Conservation (phyloP, 2,113 vertebrate species). For the Cyanistes caeruleus region DNA sequence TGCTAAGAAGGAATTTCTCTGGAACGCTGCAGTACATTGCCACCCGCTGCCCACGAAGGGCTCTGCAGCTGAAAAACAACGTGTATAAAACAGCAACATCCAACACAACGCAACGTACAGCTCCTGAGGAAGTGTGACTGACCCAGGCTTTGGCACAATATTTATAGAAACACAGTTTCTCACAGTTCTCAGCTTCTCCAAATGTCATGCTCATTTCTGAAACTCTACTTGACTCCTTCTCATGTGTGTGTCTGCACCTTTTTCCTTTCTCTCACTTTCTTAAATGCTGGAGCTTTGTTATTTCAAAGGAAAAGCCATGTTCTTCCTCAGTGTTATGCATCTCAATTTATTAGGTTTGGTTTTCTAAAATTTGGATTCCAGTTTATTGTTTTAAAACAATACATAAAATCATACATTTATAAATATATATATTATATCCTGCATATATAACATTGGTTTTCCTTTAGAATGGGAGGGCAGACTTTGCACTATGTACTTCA, state of each 20-base stretch:
- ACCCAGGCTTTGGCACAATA: slow-evolving; percentile 68
- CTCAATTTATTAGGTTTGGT: slow-evolving; percentile 23
- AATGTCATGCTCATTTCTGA: background rate
- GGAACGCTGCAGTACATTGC: slow-evolving; percentile 68
- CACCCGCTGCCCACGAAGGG: slow-evolving; percentile 62
- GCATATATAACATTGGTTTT: slow-evolving; percentile 68
- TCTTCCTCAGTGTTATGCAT: background rate
- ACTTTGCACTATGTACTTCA: slow-evolving; percentile 15
- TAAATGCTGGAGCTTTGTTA: slow-evolving; percentile 33
- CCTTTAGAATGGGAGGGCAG: slow-evolving; percentile 51
- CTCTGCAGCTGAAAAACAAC: slow-evolving; percentile 54
- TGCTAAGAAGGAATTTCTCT: slow-evolving; percentile 23
- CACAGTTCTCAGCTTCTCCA: background rate
- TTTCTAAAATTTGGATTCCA: slow-evolving; percentile 72
- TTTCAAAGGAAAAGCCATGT: slow-evolving; percentile 55
- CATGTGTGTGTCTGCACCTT: background rate
- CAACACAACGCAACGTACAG: slow-evolving; percentile 41
- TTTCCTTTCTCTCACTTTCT: background rate
- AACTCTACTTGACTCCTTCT: background rate
- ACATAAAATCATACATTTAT: slow-evolving; percentile 69
- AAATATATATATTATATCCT: slow-evolving; percentile 79
- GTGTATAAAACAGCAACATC: slow-evolving; percentile 2
- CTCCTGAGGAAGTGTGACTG: slow-evolving; percentile 3
- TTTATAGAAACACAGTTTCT: slow-evolving; percentile 17
- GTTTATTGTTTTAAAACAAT: slow-evolving; percentile 72